Percentiles rank a stretch among this genome's conserved stretches.
These are phyloP conservation scores for Brachionus koreanus DNA, from an alignment of 1,140 invertebrate species.

Conservation along the genomic window DNA sequence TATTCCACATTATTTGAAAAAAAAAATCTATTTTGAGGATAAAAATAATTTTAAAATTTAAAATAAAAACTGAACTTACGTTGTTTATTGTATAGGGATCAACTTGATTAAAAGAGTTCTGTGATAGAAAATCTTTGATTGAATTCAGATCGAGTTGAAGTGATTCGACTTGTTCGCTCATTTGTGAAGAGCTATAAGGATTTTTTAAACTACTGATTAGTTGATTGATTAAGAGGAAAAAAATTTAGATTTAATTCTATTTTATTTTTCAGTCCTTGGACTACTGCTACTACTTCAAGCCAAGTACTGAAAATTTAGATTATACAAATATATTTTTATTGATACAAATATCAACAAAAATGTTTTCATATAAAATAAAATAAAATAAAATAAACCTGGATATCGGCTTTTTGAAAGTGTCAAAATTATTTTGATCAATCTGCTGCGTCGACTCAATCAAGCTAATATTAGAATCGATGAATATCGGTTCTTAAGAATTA, in stretches of 20 bases:
- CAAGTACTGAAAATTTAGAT: background rate
- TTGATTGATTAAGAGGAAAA: background rate
- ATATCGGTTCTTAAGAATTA: background rate
- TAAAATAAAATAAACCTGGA: slow-evolving; percentile 10
- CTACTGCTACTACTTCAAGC: background rate
- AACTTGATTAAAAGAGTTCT: slow-evolving; percentile 36
- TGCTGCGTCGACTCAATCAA: background rate
- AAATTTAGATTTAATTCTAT: background rate
- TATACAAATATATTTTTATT: background rate
- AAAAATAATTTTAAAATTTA: background rate
- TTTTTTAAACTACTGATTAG: slow-evolving; percentile 20
- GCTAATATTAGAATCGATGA: background rate
- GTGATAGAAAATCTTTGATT: slow-evolving; percentile 38
- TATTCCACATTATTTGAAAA: too few relatives aligned
- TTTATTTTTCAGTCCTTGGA: background rate
- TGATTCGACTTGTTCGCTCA: slow-evolving; percentile 43
- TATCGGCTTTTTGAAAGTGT: background rate
- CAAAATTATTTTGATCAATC: background rate
- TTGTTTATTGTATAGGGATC: slow-evolving; percentile 30
- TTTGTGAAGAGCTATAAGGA: slow-evolving; percentile 38
- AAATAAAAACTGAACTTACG: background rate
- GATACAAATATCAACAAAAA: background rate
- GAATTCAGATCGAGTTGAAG: slow-evolving; percentile 39
- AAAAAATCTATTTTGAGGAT: background rate
- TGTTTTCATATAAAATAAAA: background rate